Base-by-base conservation (phyloP, 2,113 vertebrate genomes). In the Platanista minor region DNA sequence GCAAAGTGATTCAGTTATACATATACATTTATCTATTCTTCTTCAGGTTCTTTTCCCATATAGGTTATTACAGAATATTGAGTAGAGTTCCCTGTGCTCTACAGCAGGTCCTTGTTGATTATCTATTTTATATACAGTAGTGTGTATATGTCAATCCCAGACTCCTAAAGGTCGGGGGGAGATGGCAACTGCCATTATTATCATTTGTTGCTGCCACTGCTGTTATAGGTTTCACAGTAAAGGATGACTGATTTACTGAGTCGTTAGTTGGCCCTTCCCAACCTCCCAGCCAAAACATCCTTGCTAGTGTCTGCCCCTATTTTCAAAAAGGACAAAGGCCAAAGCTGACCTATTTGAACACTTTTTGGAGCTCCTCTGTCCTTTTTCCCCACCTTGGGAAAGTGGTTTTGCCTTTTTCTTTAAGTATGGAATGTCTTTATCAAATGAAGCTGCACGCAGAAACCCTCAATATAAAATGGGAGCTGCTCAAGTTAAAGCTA, bases 401-500 rank as follows among this genome's bases (percentile, higher is more conserved):
- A 91, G 17, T 54, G 18, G 5, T 91, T 90, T 94, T 91, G 23
- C 13, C 41, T 90, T 95, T 97, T 88, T 67, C 61, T 85, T 94
- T 83, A 74, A 80, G 14, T 39, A 77, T 88, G 54, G 62, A 93
- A 84, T 5, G 36, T 20, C 36, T 69, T 87, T 64, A 62, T 88
- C 36, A 69, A 95, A 89, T 13, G 12, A 93, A 94, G 67, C 39
- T 49, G 12, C 36, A 74, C 75, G 36, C 25, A 88, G 15, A 59
- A 75, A 67, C 23, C 23, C 49, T 91, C 61, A n/a, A 23, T 87
- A 81, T 57, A 81, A 92, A 97, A 54, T 74, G 12, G 84, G 49
- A 89, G 13, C 9, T 67, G 14, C 12, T 96, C 52, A 57, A 91
- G 46, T 74, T 93, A 96, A 93, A 93, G 25, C 66, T 89, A n/a